phyloP scores from a whole-genome alignment of 2,113 vertebrate species.

The Neofelis nebulosa region DNA sequence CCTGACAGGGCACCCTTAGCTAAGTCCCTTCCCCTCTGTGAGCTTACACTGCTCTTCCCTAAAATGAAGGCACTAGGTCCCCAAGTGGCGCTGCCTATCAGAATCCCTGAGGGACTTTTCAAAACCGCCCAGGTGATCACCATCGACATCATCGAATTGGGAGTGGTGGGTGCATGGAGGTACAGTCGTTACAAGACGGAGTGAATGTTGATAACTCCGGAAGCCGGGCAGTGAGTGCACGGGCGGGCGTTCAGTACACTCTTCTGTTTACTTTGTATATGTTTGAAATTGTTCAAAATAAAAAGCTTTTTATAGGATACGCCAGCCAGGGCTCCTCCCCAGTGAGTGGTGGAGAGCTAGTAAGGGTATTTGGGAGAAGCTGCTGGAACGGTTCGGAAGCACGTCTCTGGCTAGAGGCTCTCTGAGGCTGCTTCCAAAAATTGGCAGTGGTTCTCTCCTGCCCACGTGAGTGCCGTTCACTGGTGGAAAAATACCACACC shows the following conservation, averaged over 20 bases:
- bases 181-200: not conserved
- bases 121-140: not conserved
- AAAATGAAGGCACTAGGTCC: not conserved
- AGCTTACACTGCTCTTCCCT: not conserved
- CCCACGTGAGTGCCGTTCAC: not conserved
- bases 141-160: not conserved
- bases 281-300: not conserved
- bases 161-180: no score
- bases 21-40: not conserved
- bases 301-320: not conserved
- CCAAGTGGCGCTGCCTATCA: not conserved
- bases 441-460: not conserved
- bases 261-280: not conserved
- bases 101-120: not conserved
- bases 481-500: not conserved
- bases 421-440: not conserved
- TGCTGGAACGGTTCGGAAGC: not conserved
- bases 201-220: no score
- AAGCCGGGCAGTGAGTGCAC: not conserved
- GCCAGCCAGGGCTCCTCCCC: not conserved
- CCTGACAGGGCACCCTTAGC: not conserved
- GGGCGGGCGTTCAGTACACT: not conserved
- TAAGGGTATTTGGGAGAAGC: not conserved
- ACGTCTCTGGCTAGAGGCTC: not conserved
- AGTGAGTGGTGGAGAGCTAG: not conserved